Evolutionary conservation across 2,113 vertebrate genomes (phyloP).

Genomic region (Tachysurus vachellii): DNA sequence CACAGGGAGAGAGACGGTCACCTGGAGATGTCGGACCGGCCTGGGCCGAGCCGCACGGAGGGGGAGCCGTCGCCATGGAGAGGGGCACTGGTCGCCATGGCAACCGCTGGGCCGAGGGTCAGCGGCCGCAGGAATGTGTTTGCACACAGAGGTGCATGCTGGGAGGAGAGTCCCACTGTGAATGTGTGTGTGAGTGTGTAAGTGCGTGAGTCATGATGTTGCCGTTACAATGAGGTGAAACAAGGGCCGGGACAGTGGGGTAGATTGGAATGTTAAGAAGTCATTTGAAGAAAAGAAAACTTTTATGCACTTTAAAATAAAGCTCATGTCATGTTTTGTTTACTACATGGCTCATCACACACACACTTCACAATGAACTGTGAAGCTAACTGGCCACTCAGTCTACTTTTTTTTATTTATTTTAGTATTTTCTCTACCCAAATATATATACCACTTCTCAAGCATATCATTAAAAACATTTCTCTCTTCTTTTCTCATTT

Average conservation of each 20-base stretch:
- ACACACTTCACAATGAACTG: neutral
- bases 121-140: conserved; percentile 59
- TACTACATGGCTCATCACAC: neutral
- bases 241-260: conserved; percentile 30
- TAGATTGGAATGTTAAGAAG: conserved; percentile 37
- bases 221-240: conserved; percentile 50
- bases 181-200: conserved; percentile 47
- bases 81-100: conserved; percentile 55
- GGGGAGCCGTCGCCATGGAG: conserved; percentile 53
- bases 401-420: neutral
- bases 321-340: conserved; percentile 20
- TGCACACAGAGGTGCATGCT: conserved; percentile 60
- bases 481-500: neutral
- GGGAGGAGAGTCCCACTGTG: conserved; percentile 56
- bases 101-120: conserved; percentile 56
- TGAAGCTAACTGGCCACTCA: neutral
- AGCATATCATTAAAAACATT: neutral
- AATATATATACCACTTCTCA: neutral
- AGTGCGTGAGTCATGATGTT: conserved; percentile 40
- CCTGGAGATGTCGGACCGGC: conserved; percentile 51
- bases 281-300: conserved; percentile 25
- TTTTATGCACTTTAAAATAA: conserved; percentile 23
- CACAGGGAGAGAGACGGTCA: conserved; percentile 41
- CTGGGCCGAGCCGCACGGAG: conserved; percentile 45
- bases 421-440: neutral